phyloP scores from a whole-genome alignment of 2,888 invertebrate species.

The Nomada goodeniana region DNA sequence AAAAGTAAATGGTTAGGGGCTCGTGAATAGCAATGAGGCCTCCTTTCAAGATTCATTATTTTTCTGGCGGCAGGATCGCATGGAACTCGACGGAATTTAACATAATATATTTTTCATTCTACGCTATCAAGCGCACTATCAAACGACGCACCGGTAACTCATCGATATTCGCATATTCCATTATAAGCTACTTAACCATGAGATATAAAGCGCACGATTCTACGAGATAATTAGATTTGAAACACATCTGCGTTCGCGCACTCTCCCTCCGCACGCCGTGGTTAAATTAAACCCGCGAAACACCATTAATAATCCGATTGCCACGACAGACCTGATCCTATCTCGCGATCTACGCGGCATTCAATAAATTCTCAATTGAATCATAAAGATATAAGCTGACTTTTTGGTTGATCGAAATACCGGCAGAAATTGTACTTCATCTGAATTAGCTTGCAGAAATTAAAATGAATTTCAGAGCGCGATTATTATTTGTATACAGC shows the following conservation, averaged over 20 bases:
- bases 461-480: too few species aligned
- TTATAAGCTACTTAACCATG: slow-evolving; percentile 30
- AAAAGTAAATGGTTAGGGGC: neutral
- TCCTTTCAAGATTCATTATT: neutral
- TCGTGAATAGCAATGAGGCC: slow-evolving; percentile 1
- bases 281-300: slow-evolving; percentile 41
- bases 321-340: neutral
- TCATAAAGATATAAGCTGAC: too few species aligned
- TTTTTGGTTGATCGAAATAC: too few species aligned
- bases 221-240: slow-evolving; percentile 37
- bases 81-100: neutral
- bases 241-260: slow-evolving; percentile 1
- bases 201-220: slow-evolving; percentile 31
- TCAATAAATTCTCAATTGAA: slow-evolving; percentile 10
- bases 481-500: too few species aligned
- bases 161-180: slow-evolving; percentile 22
- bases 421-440: too few species aligned
- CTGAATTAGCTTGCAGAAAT: too few species aligned
- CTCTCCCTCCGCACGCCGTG: neutral
- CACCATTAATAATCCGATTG: slow-evolving; percentile 46
- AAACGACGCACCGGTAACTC: neutral
- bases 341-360: slow-evolving; percentile 7
- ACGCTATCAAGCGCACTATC: neutral
- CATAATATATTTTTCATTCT: neutral
- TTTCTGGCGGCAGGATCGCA: neutral